Evolutionary conservation across 1,140 invertebrate genomes (phyloP), one percentile per base, ranked within the genome.

Genomic region (Bombus fervidus): DNA sequence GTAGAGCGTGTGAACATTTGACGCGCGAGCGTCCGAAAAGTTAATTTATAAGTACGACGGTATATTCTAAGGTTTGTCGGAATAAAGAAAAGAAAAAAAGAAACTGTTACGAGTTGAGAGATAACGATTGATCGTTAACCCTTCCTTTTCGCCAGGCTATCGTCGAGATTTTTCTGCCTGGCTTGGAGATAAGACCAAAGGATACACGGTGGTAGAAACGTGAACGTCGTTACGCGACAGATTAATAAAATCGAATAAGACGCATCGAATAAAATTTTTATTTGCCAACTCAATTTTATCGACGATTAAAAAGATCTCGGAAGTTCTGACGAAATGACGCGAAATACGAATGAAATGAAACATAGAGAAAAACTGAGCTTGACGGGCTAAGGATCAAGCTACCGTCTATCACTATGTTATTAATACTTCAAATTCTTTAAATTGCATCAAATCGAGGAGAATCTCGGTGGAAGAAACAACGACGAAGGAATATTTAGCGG

Each of bases 11-110:
- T 75, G 57, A 28, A 31, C 43, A 37, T 31, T 28, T 77, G 62
- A 64, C 68, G 43, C 39, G 39, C 72, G 73, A 69, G 68, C 78
- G 69, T 43, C n/a, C n/a, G 72, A 78, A 85, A 64, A n/a, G 47
- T 68, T 89, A 81, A 90, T 80, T 90, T 90, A 89, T 85, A 86
- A 90, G 87, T 83, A 83, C 59, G 57, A 43, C 53, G 78, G 59
- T 91, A 81, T 91, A 88, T 78, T 72, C 66, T 74, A 82, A 82
- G 31, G 31, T 91, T 82, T 86, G 43, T 86, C 87, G 78, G 77
- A 91, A 91, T 90, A 91, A 91, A 90, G 75, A 79, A 80, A 34
- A 31, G n/a, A 41, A 64, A 62, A 75, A 80, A 47, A 28, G 22
- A 64, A 62, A 37, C 28, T 25, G n/a, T 62, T 64, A 64, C 37